Evolutionary conservation across 2,797 vertebrate species (phyloP), one percentile per base, ranked within the genome.

Genomic region (Zenarchopterus dispar): DNA sequence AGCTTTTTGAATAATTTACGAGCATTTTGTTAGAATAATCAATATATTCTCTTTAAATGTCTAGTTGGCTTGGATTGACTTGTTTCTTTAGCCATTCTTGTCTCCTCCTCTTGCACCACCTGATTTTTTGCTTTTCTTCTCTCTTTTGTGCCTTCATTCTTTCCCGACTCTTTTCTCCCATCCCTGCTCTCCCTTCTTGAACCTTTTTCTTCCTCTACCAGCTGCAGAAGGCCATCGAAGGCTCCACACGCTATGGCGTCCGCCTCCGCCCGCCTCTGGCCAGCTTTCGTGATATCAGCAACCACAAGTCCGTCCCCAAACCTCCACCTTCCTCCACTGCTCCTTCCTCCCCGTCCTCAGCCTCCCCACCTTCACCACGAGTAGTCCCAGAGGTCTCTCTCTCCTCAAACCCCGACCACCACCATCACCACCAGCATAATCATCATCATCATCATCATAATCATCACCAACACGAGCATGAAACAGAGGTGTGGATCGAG

Each of bases 161-260:
- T 5, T 36, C 46, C 33, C 9, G 0, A 6, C n/a, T 17, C 13
- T 17, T 19, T 21, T 44, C 8, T n/a, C 8, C n/a, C 18, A 1
- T 6, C 57, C 43, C 53, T n/a, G 1, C 5, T 46, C 16, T 17
- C 16, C 5, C 33, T 17, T 31, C 5, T 51, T 8, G 3, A 31
- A 21, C 0, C 11, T 17, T 47, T 24, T 19, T 17, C 39, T 10
- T 47, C 43, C 44, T 33, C 52, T n/a, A n/a, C 1, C 69, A 98
- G 96, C 94, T 98, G 53, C 97, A 97, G 87, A 98, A 97, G 77
- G 96, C 96, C 63, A 97, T 98, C 2, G 95, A 98, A 52, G 96
- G 96, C 55, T 96, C 97, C 72, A 96, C 96, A 0, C 89, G 94
- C 71, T 95, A 95, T 0, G 97, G 96, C 0, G 95, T 97, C 11